phyloP scores from a whole-genome alignment of 2,888 invertebrate genomes.

The Latheticus oryzae region DNA sequence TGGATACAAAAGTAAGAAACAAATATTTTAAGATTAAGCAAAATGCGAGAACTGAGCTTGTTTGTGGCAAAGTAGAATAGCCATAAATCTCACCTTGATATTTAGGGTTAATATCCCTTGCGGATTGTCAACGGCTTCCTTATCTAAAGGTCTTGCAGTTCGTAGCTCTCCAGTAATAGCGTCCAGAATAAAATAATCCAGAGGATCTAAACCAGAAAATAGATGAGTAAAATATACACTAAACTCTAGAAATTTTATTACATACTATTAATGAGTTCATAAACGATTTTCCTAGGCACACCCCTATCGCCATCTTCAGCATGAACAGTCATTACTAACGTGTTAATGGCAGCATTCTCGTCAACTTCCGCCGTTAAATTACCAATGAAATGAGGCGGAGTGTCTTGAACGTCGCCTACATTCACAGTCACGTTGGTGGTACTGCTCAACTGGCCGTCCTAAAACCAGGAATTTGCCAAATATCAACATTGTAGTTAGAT shows the following conservation, averaged over 20 bases:
- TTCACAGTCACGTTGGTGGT: conserved; percentile 81
- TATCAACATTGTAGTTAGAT: too few species aligned
- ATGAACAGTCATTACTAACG: conserved; percentile 80
- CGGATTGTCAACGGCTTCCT: conserved; percentile 83
- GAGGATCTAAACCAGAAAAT: conserved; percentile 75
- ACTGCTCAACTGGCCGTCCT: conserved; percentile 84
- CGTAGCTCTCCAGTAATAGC: conserved; percentile 81
- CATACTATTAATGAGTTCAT: conserved; percentile 85
- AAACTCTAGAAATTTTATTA: too few species aligned
- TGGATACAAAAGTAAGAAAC: too few species aligned
- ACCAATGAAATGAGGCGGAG: conserved; percentile 85
- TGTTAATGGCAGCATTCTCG: conserved; percentile 87
- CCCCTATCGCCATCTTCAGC: conserved; percentile 89
- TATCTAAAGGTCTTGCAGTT: conserved; percentile 86
- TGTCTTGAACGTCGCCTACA: conserved; percentile 88
- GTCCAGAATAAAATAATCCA: conserved; percentile 88
- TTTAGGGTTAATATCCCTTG: conserved; percentile 82
- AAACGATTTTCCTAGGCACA: conserved; percentile 80
- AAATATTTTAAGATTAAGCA: too few species aligned
- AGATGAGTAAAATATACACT: conserved; percentile 5
- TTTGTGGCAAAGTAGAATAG: conserved; percentile 12
- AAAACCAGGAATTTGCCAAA: conserved; percentile 17
- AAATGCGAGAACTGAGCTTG: conserved; percentile 3
- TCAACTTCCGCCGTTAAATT: conserved; percentile 81
- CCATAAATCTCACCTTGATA: conserved; percentile 71